Evolutionary conservation across 1,140 invertebrate genomes (phyloP).

Genomic region (Cephus cinctus): DNA sequence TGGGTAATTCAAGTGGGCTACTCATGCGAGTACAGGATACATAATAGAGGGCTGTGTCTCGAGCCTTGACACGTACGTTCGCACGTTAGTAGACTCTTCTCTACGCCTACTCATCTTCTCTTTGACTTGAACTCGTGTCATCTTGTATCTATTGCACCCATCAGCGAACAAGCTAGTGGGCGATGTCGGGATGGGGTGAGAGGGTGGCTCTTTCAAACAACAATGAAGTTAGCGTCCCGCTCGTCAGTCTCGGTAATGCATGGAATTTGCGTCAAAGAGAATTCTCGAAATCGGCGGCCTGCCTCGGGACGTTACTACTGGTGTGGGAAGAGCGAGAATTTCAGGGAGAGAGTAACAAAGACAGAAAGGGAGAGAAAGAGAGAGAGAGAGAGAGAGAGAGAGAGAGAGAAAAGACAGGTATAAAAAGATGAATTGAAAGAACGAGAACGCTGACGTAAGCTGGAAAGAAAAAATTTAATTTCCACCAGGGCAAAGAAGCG

Average conservation of each 20-base stretch:
- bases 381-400: background rate
- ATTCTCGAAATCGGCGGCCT: slow-evolving; percentile 19
- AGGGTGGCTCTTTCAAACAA: slow-evolving; percentile 49
- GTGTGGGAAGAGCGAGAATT: slow-evolving; percentile 22
- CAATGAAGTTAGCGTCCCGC: slow-evolving; percentile 51
- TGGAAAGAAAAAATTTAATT: slow-evolving; percentile 15
- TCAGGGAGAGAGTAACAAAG: slow-evolving; percentile 16
- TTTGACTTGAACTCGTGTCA: no score
- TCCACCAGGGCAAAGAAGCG: no score
- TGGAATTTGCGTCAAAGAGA: slow-evolving; percentile 50
- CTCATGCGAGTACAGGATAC: no score
- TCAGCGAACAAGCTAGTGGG: no score
- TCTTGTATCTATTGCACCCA: no score
- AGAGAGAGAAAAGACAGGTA: slow-evolving; percentile 8
- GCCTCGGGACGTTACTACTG: slow-evolving; percentile 10
- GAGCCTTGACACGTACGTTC: no score
- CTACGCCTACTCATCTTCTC: no score
- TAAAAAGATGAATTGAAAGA: slow-evolving; percentile 1
- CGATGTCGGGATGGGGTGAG: no score
- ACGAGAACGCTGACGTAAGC: slow-evolving; percentile 11
- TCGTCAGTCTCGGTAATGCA: slow-evolving; percentile 49
- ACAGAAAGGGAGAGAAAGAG: slow-evolving; percentile 7
- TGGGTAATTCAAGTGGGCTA: no score
- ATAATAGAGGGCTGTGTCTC: no score
- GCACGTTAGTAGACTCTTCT: no score